Conservation (phyloP, 1,140 invertebrate species). For the Caerostris extrusa region DNA sequence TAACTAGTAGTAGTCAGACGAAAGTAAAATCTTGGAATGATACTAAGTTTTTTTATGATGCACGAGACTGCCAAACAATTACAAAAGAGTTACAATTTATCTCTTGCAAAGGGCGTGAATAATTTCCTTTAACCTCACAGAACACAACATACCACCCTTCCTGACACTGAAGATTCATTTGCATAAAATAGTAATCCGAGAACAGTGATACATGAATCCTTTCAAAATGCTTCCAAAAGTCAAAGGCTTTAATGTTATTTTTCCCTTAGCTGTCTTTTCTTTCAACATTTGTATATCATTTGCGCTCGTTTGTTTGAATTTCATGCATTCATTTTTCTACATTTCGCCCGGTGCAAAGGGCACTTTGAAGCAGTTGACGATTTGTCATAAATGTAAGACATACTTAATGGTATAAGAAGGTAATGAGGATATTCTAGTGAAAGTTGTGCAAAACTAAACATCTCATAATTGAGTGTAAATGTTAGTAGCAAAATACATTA, state of each 20-base stretch:
- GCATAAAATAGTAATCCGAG: neutral
- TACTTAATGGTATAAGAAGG: no score
- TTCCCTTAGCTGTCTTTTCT: neutral
- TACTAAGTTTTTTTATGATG: neutral
- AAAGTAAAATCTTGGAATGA: no score
- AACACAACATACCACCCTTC: neutral
- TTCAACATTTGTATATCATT: neutral
- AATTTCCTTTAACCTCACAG: neutral
- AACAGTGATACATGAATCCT: neutral
- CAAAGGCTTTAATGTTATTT: slow-evolving; percentile 15
- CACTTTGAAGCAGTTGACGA: no score
- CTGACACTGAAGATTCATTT: neutral
- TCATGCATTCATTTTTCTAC: no score
- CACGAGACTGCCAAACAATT: neutral
- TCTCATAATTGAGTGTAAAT: no score
- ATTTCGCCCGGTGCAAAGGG: no score
- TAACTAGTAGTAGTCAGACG: no score
- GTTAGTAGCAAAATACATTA: no score
- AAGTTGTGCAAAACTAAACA: no score
- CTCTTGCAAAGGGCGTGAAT: neutral
- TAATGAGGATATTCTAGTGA: no score
- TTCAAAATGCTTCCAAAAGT: neutral
- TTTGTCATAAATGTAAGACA: no score
- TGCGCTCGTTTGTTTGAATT: neutral
- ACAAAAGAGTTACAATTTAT: neutral